A percentile compares a stretch with the other conserved stretches of the same genome.
Evolutionary conservation across 1,140 invertebrate species (phyloP).

Genomic region (Orussus abietinus): DNA sequence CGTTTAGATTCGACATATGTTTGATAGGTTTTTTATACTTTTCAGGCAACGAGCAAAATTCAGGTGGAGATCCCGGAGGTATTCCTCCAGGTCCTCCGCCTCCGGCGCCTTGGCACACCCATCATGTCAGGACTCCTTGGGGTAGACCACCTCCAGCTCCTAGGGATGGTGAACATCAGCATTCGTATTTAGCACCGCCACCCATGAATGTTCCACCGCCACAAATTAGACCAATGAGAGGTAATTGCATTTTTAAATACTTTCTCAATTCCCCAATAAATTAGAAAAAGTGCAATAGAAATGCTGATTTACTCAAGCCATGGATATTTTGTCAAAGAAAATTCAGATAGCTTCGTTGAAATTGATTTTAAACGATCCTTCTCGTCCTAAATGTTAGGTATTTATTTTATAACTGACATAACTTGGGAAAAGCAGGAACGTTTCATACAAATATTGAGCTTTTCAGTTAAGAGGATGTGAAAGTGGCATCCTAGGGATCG

Average conservation of each 20-base stretch:
- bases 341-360: too few species aligned
- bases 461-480: too few species aligned
- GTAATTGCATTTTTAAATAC: conserved; percentile 27
- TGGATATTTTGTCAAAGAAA: too few species aligned
- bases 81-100: conserved; percentile 24
- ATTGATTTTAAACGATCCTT: too few species aligned
- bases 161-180: conserved; percentile 32
- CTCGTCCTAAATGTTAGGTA: too few species aligned
- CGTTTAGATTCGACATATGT: background rate
- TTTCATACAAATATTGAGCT: too few species aligned
- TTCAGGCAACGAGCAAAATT: conserved; percentile 39
- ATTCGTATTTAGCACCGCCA: conserved; percentile 32
- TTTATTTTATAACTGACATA: too few species aligned
- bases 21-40: conserved; percentile 10
- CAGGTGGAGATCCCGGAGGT: conserved; percentile 27
- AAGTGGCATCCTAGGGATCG: too few species aligned
- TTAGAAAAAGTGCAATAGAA: conserved; percentile 14
- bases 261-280: too few species aligned
- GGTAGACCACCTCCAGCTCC: conserved; percentile 38
- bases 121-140: conserved; percentile 38
- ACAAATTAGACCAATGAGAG: conserved; percentile 43
- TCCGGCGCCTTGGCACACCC: conserved; percentile 39
- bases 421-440: too few species aligned
- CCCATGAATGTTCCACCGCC: conserved; percentile 48
- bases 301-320: too few species aligned